Percentiles rank a stretch among this genome's conserved stretches.
Conservation (phyloP, 2,113 vertebrate genomes). For the Cepphus grylle region DNA sequence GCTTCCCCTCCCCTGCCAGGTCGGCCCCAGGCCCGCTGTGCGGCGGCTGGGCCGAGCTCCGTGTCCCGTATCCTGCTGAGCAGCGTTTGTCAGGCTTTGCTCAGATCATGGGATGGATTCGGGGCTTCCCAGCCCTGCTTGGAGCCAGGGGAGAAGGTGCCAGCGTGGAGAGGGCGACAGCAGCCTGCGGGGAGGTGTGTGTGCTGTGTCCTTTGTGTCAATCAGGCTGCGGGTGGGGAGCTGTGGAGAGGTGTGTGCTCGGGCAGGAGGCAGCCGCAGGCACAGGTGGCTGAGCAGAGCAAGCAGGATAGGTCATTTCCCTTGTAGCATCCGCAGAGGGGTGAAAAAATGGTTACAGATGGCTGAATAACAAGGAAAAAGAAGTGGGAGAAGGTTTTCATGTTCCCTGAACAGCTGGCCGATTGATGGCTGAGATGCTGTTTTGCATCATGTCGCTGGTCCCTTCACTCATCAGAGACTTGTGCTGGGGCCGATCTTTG, state of each 20-base stretch:
- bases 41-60: not conserved
- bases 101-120: accelerated
- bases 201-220: not conserved
- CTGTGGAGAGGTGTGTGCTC: accelerated
- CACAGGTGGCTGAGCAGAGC: not conserved
- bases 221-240: accelerated
- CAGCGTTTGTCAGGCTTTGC: not conserved
- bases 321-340: not conserved
- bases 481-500: too few species aligned
- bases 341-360: not conserved
- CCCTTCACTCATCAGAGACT: accelerated
- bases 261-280: not conserved
- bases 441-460: not conserved
- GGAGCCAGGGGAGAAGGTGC: too few species aligned
- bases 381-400: not conserved
- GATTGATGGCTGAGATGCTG: not conserved
- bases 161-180: accelerated
- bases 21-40: not conserved
- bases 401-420: not conserved
- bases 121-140: not conserved
- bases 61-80: accelerated
- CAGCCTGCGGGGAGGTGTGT: not conserved
- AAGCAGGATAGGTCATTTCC: not conserved
- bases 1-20: accelerated
- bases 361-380: not conserved